Base-by-base conservation (phyloP, 1,140 invertebrate genomes). In the Drosophila nikananu region DNA sequence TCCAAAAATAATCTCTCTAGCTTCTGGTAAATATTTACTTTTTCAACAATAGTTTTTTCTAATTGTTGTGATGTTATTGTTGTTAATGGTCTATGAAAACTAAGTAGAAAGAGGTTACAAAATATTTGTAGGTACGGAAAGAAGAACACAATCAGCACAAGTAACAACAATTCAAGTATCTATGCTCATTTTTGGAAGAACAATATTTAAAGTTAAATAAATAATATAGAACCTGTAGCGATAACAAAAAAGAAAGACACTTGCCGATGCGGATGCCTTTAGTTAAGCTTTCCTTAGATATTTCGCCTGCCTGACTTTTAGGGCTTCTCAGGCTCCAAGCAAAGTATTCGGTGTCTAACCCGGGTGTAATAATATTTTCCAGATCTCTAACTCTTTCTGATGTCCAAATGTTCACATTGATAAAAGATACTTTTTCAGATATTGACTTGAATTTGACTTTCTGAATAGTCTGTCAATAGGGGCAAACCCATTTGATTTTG, bases 11-110 rank as follows among this genome's bases (percentile, higher is more conserved):
- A 52, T 44, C 54, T n/a, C 10, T 21, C n/a, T 23, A 61, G 54
- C 19, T 60, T 52, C 9, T 12, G 30, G 67, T 51, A 73, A 73
- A 73, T 73, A 73, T 73, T 73, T 61, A 27, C 32, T 21, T 6
- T 17, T 17, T 23, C 49, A 73, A 51, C 70, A 60, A 72, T 27
- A 39, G 21, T 58, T 59, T 46, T 32, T 58, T 12, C 19, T 15
- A 5, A 4, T 17, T 25, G n/a, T 41, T 35, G n/a, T 54, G 7
- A 17, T 10, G 19, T 21, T 65, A 13, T 8, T 39, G 17, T 35
- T 44, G 27, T 32, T 42, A 10, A 21, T n/a, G n/a, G 10, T 17
- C n/a, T n/a, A 17, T 17, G 3, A 52, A 52, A 32, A 12, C 21
- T 21, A 13, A 25, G 5, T n/a, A 8, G 19, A n/a, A 13, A 3